Base-by-base conservation (phyloP, 2,113 vertebrate genomes). In the Poeciliopsis occidentalis region DNA sequence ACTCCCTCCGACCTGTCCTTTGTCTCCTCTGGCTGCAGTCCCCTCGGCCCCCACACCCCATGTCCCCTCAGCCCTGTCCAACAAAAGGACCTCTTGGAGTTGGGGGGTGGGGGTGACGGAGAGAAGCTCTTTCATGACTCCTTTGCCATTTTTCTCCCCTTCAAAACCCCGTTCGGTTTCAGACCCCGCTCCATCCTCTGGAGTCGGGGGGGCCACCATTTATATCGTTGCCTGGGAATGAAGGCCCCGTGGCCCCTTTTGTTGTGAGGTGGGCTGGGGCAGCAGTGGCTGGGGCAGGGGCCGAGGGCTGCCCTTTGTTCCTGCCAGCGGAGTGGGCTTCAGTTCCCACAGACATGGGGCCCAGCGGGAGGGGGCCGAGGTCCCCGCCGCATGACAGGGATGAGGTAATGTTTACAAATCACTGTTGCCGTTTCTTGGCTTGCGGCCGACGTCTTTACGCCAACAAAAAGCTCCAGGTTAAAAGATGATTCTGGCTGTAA, bases 221-320 rank as follows among this genome's bases (percentile, higher is more conserved):
- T 95, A 95, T 95, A 96, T 96, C 93, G 94, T 95, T 95, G 95
- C 95, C 95, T 95, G 94, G 95, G 95, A 94, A 94, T 96, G 95
- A 94, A 94, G 95, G 95, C 93, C 93, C 95, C 88, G 85, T 32
- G 91, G 92, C 84, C 92, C 93, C 92, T 95, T 96, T 97, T 96
- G 97, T 94, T 91, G 87, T 8, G 88, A 93, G 85, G 77, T 86
- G 89, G 83, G 86, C 86, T 31, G 81, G 88, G 87, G 87, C 87
- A 85, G 86, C 32, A 1, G 72, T 80, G 88, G 86, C 83, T 76
- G 85, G 69, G 88, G 83, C 74, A 69, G 79, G 86, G 82, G 84
- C 79, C 41, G 87, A 91, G 95, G 94, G 92, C 93, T 89, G 73
- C 73, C 94, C 93, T 94, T 96, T 97, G 96, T 97, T 95, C 95